Evolutionary conservation across 2,113 vertebrate species (phyloP).

Genomic region (Hippocampus abdominalis): DNA sequence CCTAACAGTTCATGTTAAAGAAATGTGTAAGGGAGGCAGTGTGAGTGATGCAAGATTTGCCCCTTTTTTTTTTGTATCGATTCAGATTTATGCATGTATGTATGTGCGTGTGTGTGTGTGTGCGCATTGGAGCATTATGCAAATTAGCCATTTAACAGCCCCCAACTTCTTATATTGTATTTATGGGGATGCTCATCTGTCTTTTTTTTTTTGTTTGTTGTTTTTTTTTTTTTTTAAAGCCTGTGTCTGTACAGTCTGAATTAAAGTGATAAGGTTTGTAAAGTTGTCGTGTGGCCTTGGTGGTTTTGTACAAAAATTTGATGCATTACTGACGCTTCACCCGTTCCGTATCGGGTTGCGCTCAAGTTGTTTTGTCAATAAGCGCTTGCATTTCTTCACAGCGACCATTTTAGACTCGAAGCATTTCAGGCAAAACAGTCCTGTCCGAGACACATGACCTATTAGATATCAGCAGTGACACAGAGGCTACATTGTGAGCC

Average conservation of each 20-base stretch:
- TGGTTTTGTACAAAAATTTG: conserved; percentile 22
- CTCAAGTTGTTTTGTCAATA: conserved; percentile 23
- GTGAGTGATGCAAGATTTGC: conserved; percentile 22
- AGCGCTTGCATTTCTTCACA: conserved; percentile 5
- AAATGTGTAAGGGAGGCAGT: conserved; percentile 14
- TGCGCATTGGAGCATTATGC: conserved; percentile 50
- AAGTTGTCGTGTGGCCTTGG: conserved; percentile 7
- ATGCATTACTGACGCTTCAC: neutral
- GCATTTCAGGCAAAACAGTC: conserved; percentile 3
- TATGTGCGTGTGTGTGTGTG: conserved; percentile 22
- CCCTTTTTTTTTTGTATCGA: conserved; percentile 32
- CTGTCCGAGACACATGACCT: conserved; percentile 15
- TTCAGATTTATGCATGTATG: conserved; percentile 49
- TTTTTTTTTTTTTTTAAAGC: conserved; percentile 45
- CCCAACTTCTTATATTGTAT: conserved; percentile 44
- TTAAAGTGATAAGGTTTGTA: conserved; percentile 64
- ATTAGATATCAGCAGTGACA: neutral
- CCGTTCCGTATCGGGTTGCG: neutral
- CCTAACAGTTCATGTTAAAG: conserved; percentile 1
- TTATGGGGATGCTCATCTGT: conserved; percentile 57
- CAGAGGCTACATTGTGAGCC: conserved; percentile 19
- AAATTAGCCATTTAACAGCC: conserved; percentile 48
- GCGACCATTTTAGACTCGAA: neutral
- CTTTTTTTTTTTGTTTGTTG: conserved; percentile 32
- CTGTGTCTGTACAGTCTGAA: conserved; percentile 68